phyloP scores from a whole-genome alignment of 30 jellyfish, hydroid and myxozoan genomes.

The Nemopilema nomurai region DNA sequence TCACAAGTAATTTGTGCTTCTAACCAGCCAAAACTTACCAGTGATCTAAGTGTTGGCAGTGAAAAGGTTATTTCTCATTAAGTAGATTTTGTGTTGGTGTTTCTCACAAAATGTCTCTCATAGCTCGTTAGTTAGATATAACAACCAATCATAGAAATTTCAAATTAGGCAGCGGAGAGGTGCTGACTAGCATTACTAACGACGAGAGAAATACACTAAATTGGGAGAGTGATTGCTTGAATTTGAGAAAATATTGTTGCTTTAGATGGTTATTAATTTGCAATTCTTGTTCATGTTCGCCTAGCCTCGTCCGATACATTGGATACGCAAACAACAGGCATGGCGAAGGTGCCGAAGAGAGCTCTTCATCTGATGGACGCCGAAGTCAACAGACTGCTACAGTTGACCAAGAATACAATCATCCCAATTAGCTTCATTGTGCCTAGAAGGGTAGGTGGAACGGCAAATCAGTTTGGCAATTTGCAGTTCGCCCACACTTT shows the following conservation, averaged over 20 bases:
- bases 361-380: slow-evolving; percentile 87
- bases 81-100: no score
- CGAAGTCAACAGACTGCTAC: slow-evolving; percentile 86
- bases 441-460: slow-evolving; percentile 76
- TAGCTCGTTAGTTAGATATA: no score
- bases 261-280: not conserved
- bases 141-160: no score
- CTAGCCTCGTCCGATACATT: slow-evolving; percentile 69
- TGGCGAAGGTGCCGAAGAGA: slow-evolving; percentile 85
- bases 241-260: not conserved
- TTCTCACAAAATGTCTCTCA: no score
- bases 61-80: no score
- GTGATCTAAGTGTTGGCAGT: no score
- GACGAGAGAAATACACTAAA: no score
- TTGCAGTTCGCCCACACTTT: not conserved
- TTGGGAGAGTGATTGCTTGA: no score
- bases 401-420: slow-evolving; percentile 74
- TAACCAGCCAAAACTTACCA: no score
- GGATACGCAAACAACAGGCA: slow-evolving; percentile 82
- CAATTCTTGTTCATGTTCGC: not conserved
- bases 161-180: no score
- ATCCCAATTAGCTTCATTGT: slow-evolving; percentile 83
- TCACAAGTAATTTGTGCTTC: no score
- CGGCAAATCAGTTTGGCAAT: not conserved
- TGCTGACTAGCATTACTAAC: no score